Conservation (phyloP, 2,888 invertebrate genomes). For the Anodontia alba region DNA sequence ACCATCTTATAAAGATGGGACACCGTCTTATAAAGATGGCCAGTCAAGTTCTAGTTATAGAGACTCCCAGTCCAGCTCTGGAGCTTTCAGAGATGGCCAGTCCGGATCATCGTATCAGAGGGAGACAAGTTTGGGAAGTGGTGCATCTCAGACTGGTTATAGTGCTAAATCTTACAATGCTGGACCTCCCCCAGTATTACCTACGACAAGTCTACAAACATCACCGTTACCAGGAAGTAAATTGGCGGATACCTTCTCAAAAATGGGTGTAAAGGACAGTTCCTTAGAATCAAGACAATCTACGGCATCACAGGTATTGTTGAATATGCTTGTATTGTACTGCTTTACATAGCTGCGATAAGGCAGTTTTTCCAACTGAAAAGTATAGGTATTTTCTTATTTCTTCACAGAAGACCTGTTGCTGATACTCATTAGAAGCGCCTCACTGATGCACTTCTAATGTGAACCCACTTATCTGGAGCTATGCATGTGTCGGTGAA, state of each 20-base stretch:
- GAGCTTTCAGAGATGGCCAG: constrained; percentile 41
- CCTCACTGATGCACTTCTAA: too few species aligned
- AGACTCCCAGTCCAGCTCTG: constrained; percentile 55
- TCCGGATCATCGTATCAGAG: constrained; percentile 33
- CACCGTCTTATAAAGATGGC: constrained; percentile 6
- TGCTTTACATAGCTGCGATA: constrained; percentile 8
- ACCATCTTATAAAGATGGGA: constrained; percentile 26
- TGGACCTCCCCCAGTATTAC: constrained; percentile 30
- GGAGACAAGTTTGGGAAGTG: constrained; percentile 44
- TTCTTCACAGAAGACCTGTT: too few species aligned
- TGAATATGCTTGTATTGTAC: too few species aligned
- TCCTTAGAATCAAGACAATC: constrained; percentile 66
- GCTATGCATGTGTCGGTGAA: too few species aligned
- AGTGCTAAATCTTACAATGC: constrained; percentile 70
- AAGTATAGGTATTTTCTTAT: not conserved
- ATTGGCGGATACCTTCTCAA: constrained; percentile 80
- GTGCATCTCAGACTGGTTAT: constrained; percentile 71
- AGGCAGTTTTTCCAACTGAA: not conserved
- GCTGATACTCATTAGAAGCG: too few species aligned
- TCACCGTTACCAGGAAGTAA: constrained; percentile 77
- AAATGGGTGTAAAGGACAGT: constrained; percentile 80
- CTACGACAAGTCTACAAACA: constrained; percentile 66
- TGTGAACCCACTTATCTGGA: too few species aligned
- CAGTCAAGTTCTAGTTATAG: constrained; percentile 43
- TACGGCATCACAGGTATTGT: constrained; percentile 62